Percentiles rank a stretch among this genome's conserved stretches.
These are phyloP conservation scores for Acanthosoma haemorrhoidale DNA, from an alignment of 2,888 invertebrate genomes.

Conservation along the genomic window DNA sequence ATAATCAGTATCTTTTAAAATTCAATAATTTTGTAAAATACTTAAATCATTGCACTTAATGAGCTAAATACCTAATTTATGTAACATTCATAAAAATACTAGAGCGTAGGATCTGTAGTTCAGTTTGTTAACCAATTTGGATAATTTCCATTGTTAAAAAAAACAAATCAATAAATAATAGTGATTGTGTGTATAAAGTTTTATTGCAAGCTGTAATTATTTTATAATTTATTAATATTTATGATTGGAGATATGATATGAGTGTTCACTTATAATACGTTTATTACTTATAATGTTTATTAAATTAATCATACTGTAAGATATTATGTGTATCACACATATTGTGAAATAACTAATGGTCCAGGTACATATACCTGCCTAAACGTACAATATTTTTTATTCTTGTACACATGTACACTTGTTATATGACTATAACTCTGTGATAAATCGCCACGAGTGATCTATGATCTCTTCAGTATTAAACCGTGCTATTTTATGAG, in stretches of 20 bases:
- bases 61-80: too few relatives aligned
- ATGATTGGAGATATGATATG: too few relatives aligned
- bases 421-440: conserved; percentile 7
- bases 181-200: too few relatives aligned
- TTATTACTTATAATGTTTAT: background rate
- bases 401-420: background rate
- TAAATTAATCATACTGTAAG: background rate
- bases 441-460: conserved; percentile 8
- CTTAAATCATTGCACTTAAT: too few relatives aligned
- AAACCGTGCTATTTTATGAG: background rate
- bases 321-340: background rate
- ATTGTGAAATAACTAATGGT: background rate
- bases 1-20: too few relatives aligned
- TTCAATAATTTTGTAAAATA: too few relatives aligned
- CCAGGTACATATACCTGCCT: background rate
- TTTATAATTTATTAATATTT: background rate
- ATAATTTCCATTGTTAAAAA: too few relatives aligned
- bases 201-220: background rate
- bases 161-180: background rate
- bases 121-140: too few relatives aligned
- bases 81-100: too few relatives aligned
- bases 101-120: too few relatives aligned
- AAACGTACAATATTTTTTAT: background rate
- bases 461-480: conserved; percentile 14
- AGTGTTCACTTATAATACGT: too few relatives aligned